These are phyloP conservation scores for Leptodirus hochenwartii DNA, from an alignment of 2,888 invertebrate genomes.

Conservation along the genomic window DNA sequence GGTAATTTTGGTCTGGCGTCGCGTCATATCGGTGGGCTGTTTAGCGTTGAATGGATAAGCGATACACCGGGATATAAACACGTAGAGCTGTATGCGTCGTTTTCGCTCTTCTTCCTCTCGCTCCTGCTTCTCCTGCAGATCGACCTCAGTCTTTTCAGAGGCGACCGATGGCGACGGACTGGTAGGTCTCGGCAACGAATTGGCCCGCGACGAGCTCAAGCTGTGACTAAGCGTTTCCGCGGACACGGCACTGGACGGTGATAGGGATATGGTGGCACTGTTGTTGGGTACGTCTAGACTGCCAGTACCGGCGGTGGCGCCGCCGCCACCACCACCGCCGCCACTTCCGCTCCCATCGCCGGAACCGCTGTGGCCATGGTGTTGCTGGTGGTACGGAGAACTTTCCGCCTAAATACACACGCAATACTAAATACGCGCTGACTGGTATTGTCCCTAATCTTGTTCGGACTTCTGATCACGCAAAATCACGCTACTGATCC, in stretches of 20 bases:
- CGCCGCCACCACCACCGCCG: not conserved
- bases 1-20: slow-evolving; percentile 87
- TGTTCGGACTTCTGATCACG: too few species aligned
- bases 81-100: slow-evolving; percentile 86
- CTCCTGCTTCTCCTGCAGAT: slow-evolving; percentile 82
- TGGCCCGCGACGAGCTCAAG: slow-evolving; percentile 39
- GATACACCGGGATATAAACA: slow-evolving; percentile 93
- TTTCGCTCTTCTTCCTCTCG: slow-evolving; percentile 94
- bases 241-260: slow-evolving; percentile 39
- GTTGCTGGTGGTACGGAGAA: slow-evolving; percentile 26
- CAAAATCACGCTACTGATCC: too few species aligned
- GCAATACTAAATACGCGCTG: too few species aligned
- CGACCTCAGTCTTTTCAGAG: slow-evolving; percentile 74
- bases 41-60: slow-evolving; percentile 99
- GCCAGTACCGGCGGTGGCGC: slow-evolving; percentile 16
- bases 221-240: slow-evolving; percentile 41
- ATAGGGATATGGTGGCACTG: slow-evolving; percentile 31
- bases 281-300: slow-evolving; percentile 28
- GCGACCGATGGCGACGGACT: slow-evolving; percentile 86
- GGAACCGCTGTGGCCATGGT: slow-evolving; percentile 14
- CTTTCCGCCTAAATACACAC: slow-evolving; percentile 26
- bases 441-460: too few species aligned
- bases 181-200: slow-evolving; percentile 56
- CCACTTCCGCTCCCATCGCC: not conserved
- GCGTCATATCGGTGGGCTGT: slow-evolving; percentile 96